Evolutionary conservation across 2,113 vertebrate species (phyloP), one percentile per base, ranked within the genome.

Genomic region (Agapornis roseicollis): DNA sequence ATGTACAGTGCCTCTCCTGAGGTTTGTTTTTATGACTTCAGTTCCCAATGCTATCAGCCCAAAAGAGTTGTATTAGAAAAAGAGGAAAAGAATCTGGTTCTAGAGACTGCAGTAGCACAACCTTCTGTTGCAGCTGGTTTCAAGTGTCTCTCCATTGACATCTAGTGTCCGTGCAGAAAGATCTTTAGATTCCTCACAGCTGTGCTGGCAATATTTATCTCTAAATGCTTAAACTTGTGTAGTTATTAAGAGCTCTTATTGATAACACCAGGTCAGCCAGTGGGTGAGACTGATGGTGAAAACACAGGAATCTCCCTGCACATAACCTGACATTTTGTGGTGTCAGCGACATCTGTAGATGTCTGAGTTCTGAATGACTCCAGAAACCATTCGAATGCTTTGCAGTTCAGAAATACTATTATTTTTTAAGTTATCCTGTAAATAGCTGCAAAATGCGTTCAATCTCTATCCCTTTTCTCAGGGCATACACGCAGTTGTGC

Each of bases 111-210:
- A 50, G 39, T 17, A 2, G 55, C 24, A 39, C 37, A 76, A 37
- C 58, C 84, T 63, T 96, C 92, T 91, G 77, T 91, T 92, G 79
- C 86, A 79, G 41, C 63, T 64, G 72, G 44, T 89, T 91, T 84
- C 85, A 92, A 66, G 73, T 71, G 89, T 94, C 91, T 96, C 96
- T 96, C 93, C 93, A 42, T 96, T 97, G 97, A 97, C 95, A 97
- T 74, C 96, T 97, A 97, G 93, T 96, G 95, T 95, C 93, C 50
- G 0, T 71, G 52, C 29, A 28, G 84, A 77, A 91, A 86, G 94
- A 61, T 61, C 69, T 91, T 81, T 17, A 55, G 71, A 58, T 77
- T 71, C 69, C 71, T 80, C 68, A 37, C 15, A 31, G 52, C 35
- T 2, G 0, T 35, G 47, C 53, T 60, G 52, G 22, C 47, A 78